These are phyloP conservation scores for Coleophora deauratella DNA, from an alignment of 2,888 invertebrate genomes.

Conservation along the genomic window DNA sequence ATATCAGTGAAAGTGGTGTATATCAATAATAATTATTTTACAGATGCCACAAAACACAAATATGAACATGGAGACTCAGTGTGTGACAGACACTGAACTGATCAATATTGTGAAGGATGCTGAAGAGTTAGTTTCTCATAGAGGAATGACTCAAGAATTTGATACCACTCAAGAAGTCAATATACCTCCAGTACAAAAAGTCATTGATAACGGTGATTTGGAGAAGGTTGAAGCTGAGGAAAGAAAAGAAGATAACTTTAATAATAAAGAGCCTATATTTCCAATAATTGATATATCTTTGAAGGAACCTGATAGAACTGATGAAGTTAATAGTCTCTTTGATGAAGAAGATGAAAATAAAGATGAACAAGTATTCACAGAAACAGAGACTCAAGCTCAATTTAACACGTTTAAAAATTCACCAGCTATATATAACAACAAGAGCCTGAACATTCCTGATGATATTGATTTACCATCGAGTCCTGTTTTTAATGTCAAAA, in stretches of 20 bases:
- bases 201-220: background rate
- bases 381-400: constrained; percentile 9
- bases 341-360: background rate
- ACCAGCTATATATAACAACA: constrained; percentile 2
- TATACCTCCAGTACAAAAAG: too few relatives aligned
- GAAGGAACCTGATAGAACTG: constrained; percentile 4
- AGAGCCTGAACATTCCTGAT: background rate
- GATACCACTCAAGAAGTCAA: constrained; percentile 22
- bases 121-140: constrained; percentile 32
- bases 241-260: background rate
- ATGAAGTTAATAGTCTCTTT: background rate
- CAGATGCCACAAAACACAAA: constrained; percentile 22
- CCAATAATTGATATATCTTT: constrained; percentile 7
- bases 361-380: background rate
- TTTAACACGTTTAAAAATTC: constrained; percentile 9
- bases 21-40: too few relatives aligned
- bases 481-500: constrained; percentile 33
- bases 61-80: constrained; percentile 46
- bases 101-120: constrained; percentile 45
- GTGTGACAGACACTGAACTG: constrained; percentile 50
- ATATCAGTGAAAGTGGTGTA: too few relatives aligned
- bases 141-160: constrained; percentile 46
- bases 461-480: constrained; percentile 27
- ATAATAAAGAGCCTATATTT: background rate
- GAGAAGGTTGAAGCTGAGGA: background rate